Evolutionary conservation across 2,888 invertebrate species (phyloP).

Genomic region (Ophioninae sp.): DNA sequence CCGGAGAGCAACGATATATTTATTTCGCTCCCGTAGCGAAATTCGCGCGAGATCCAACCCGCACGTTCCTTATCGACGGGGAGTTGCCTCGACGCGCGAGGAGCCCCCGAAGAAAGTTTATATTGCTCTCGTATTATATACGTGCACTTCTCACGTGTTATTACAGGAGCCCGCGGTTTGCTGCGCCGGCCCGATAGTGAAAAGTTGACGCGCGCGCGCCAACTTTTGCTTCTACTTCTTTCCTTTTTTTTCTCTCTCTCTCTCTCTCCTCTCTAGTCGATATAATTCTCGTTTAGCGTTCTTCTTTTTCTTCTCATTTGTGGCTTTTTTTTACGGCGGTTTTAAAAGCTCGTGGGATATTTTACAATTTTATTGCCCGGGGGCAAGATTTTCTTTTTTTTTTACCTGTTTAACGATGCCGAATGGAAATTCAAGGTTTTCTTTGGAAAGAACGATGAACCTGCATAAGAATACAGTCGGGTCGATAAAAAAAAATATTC

Average conservation of each 20-base stretch:
- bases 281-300: neutral
- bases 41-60: constrained; percentile 49
- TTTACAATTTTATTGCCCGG: neutral
- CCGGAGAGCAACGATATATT: constrained; percentile 48
- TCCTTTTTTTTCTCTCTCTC: too few relatives aligned
- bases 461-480: too few relatives aligned
- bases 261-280: neutral
- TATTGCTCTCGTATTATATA: neutral
- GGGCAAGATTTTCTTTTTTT: neutral
- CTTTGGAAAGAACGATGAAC: neutral
- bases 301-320: neutral
- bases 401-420: neutral
- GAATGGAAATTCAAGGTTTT: neutral
- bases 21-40: constrained; percentile 58
- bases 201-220: constrained; percentile 33
- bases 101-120: neutral
- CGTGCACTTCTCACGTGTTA: constrained; percentile 28
- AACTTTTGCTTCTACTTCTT: neutral
- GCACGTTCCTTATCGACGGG: constrained; percentile 55
- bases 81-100: constrained; percentile 27
- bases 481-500: too few relatives aligned
- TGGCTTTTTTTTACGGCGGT: neutral
- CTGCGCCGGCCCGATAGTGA: constrained; percentile 16
- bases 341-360: neutral
- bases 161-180: constrained; percentile 9